Evolutionary conservation across 2,797 vertebrate species (phyloP).

Genomic region (Coccyzus lansbergi): DNA sequence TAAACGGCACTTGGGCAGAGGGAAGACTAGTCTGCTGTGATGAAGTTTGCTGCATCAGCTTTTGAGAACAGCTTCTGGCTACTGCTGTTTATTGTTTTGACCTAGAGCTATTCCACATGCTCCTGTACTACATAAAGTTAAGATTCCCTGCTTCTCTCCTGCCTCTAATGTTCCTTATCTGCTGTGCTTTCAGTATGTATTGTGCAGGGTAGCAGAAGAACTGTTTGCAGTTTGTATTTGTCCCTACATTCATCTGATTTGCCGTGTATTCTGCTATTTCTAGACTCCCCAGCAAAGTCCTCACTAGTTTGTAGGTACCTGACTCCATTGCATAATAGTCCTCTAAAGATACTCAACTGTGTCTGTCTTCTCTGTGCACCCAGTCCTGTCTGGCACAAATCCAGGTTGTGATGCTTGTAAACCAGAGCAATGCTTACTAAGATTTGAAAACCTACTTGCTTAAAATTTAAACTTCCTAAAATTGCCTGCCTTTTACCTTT

Average conservation of each 20-base stretch:
- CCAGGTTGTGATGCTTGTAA: neutral
- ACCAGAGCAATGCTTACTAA: neutral
- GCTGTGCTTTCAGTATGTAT: neutral
- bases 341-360: neutral
- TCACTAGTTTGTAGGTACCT: neutral
- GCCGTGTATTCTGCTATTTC: neutral
- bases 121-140: neutral
- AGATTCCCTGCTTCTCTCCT: neutral
- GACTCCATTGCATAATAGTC: neutral
- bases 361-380: neutral
- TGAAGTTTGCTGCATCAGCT: neutral
- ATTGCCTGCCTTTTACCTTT: neutral
- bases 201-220: neutral
- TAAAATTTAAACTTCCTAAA: neutral
- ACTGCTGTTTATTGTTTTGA: neutral
- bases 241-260: neutral
- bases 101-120: neutral
- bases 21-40: neutral
- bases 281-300: neutral
- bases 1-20: neutral
- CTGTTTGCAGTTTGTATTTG: neutral
- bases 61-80: neutral
- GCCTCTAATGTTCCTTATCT: neutral
- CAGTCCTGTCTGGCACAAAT: neutral
- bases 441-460: neutral